Conservation (phyloP, 2,888 invertebrate genomes). For the Ichneumoninae sp. region DNA sequence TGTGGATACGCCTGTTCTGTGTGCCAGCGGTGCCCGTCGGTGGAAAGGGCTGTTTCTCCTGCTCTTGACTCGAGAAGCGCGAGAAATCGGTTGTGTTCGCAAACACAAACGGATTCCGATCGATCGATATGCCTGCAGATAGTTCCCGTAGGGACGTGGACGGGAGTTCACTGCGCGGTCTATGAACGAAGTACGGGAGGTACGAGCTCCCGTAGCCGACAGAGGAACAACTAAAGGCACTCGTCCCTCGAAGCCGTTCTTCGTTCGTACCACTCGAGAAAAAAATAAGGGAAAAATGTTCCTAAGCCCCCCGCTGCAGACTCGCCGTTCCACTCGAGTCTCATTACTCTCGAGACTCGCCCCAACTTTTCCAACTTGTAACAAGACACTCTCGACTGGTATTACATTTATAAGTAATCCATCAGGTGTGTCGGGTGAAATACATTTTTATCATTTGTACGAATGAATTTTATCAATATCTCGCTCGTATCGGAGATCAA, state of each 20-base stretch:
- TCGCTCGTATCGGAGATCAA: background rate
- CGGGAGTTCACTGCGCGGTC: background rate
- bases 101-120: slow-evolving; percentile 47
- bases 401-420: background rate
- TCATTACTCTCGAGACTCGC: slow-evolving; percentile 13
- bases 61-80: slow-evolving; percentile 35
- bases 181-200: slow-evolving; percentile 13
- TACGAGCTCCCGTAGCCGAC: slow-evolving; percentile 31
- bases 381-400: background rate
- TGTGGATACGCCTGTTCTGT: slow-evolving; percentile 10
- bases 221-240: slow-evolving; percentile 46
- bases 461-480: background rate
- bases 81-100: slow-evolving; percentile 46
- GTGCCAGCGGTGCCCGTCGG: slow-evolving; percentile 15
- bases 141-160: background rate
- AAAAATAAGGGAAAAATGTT: slow-evolving; percentile 1
- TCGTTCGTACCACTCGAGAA: slow-evolving; percentile 25
- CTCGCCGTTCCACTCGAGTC: slow-evolving; percentile 17
- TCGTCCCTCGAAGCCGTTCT: slow-evolving; percentile 49
- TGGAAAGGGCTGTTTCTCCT: slow-evolving; percentile 39
- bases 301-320: slow-evolving; percentile 1
- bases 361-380: background rate
- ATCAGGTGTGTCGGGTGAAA: background rate
- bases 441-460: background rate
- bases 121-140: slow-evolving; percentile 34